phyloP scores from a whole-genome alignment of 2,888 invertebrate genomes.

The Thyatira batis region DNA sequence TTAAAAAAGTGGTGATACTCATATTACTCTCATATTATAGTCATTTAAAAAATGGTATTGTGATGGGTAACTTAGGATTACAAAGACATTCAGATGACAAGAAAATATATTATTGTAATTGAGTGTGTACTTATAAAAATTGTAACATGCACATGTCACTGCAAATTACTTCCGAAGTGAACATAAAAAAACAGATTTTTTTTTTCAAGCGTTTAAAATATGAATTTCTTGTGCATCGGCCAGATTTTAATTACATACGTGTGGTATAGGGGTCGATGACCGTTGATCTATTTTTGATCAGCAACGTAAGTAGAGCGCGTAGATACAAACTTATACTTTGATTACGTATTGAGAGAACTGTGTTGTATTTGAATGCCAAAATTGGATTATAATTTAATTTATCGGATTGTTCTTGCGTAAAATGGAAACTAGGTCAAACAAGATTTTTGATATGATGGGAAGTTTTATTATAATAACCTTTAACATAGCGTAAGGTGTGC shows the following conservation, averaged over 20 bases:
- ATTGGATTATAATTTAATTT: background rate
- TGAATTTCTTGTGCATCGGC: background rate
- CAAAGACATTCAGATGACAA: background rate
- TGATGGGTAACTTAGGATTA: too few relatives aligned
- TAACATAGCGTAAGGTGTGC: too few relatives aligned
- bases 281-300: slow-evolving; percentile 54
- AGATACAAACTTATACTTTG: slow-evolving; percentile 15
- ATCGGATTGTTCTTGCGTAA: background rate
- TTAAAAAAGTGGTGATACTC: too few relatives aligned
- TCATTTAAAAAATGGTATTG: too few relatives aligned
- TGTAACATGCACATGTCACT: background rate
- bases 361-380: slow-evolving; percentile 17
- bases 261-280: slow-evolving; percentile 49
- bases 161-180: background rate
- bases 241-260: slow-evolving; percentile 49
- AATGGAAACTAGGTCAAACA: background rate
- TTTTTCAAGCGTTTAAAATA: background rate
- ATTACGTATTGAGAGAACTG: slow-evolving; percentile 8
- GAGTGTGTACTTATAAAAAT: background rate
- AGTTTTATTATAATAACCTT: too few relatives aligned
- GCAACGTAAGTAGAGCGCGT: slow-evolving; percentile 21
- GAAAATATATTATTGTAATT: background rate
- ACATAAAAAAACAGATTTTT: background rate
- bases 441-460: too few relatives aligned
- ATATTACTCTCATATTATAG: too few relatives aligned